phyloP scores from a whole-genome alignment of 2,888 invertebrate species.

The Acanthoscelides obtectus region DNA sequence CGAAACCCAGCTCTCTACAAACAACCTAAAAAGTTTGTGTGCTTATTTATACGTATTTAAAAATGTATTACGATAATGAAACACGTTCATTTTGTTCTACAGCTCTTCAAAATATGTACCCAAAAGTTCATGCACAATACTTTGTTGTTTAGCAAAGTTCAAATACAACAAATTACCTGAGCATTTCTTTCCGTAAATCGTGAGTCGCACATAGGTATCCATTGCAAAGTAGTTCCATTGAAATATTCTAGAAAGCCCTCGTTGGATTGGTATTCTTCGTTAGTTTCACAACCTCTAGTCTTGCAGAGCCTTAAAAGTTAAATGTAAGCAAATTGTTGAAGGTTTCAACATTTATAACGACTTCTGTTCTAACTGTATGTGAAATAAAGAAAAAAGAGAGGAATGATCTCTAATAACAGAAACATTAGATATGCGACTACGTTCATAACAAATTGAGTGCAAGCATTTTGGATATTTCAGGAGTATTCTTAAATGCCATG shows the following conservation, averaged over 20 bases:
- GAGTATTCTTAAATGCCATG: too few relatives aligned
- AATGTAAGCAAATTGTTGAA: background rate
- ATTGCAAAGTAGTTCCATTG: slow-evolving; percentile 91
- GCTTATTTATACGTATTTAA: background rate
- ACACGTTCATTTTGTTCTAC: background rate
- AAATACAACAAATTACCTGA: slow-evolving; percentile 57
- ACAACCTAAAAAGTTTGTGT: slow-evolving; percentile 51
- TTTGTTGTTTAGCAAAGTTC: too few relatives aligned
- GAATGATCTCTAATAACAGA: too few relatives aligned
- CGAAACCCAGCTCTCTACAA: slow-evolving; percentile 87
- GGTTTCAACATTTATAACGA: too few relatives aligned
- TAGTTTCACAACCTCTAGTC: slow-evolving; percentile 59
- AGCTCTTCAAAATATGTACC: background rate
- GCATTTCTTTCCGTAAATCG: slow-evolving; percentile 96
- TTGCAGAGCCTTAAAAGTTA: slow-evolving; percentile 57
- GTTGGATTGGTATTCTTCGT: slow-evolving; percentile 52
- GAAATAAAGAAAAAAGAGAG: too few relatives aligned
- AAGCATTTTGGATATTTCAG: too few relatives aligned
- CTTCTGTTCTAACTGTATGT: too few relatives aligned
- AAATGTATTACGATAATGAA: background rate
- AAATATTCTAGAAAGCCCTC: slow-evolving; percentile 94
- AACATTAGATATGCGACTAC: too few relatives aligned
- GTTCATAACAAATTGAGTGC: too few relatives aligned
- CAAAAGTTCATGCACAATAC: too few relatives aligned
- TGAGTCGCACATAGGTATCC: slow-evolving; percentile 94